These are phyloP conservation scores for Ips typographus DNA, from an alignment of 1,140 invertebrate genomes.

Conservation along the genomic window DNA sequence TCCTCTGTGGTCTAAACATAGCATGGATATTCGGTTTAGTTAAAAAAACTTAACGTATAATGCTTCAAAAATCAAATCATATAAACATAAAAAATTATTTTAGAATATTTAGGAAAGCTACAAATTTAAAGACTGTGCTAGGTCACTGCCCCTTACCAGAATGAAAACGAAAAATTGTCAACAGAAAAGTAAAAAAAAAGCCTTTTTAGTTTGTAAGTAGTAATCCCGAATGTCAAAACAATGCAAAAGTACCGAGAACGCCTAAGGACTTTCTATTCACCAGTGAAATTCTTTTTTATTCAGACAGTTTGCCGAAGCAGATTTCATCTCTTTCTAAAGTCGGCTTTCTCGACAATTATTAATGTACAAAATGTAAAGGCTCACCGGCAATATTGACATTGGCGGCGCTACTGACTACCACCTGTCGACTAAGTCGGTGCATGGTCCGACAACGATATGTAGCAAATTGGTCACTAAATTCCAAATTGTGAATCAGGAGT, in stretches of 20 bases:
- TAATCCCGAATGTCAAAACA: constrained; percentile 12
- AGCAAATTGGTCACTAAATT: constrained; percentile 72
- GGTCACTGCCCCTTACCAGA: constrained; percentile 1
- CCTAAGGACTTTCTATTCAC: constrained; percentile 10
- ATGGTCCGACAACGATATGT: constrained; percentile 77
- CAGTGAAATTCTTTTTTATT: constrained; percentile 8
- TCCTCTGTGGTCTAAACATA: constrained; percentile 63
- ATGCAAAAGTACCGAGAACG: constrained; percentile 6
- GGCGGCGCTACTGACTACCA: constrained; percentile 70
- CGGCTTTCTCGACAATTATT: constrained; percentile 19
- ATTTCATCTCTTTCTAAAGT: constrained; percentile 11
- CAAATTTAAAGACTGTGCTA: background rate
- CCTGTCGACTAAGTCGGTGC: constrained; percentile 73
- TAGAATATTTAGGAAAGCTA: no score
- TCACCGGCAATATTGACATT: constrained; percentile 72
- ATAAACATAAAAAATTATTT: no score
- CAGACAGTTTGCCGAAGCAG: background rate
- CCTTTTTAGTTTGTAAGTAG: constrained; percentile 11
- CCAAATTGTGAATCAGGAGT: constrained; percentile 74
- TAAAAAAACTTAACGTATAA: no score
- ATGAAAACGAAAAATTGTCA: constrained; percentile 1
- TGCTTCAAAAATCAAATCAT: no score
- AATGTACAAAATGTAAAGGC: constrained; percentile 40
- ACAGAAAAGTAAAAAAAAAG: background rate
- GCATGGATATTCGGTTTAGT: background rate